phyloP scores from a whole-genome alignment of 2,888 invertebrate species.

The Notodonta ziczac region DNA sequence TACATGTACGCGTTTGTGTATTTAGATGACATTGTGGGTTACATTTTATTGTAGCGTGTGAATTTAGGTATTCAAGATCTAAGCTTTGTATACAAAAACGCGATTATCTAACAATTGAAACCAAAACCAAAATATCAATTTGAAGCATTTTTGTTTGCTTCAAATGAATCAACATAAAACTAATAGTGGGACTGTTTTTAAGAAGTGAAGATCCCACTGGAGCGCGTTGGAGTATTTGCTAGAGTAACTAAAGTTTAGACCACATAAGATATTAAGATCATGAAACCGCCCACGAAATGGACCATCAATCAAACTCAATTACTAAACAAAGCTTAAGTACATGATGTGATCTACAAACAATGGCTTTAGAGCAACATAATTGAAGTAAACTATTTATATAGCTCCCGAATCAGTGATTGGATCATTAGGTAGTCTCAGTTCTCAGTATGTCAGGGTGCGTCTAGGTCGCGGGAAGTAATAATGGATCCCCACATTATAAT shows the following conservation, averaged over 20 bases:
- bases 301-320: neutral
- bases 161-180: no score
- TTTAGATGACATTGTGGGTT: slow-evolving; percentile 3
- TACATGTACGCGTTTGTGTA: neutral
- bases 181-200: no score
- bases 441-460: slow-evolving; percentile 24
- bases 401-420: slow-evolving; percentile 7
- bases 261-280: no score
- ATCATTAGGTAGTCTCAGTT: neutral
- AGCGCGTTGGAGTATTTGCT: no score
- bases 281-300: no score
- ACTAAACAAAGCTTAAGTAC: neutral
- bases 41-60: neutral
- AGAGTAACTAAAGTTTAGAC: no score
- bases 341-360: neutral
- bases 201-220: no score
- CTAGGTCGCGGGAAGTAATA: slow-evolving; percentile 22
- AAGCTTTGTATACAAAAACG: no score
- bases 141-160: no score
- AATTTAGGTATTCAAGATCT: neutral
- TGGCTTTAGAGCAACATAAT: neutral
- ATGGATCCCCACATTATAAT: slow-evolving; percentile 19
- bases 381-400: slow-evolving; percentile 3
- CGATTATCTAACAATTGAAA: no score
- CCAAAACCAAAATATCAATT: no score